A percentile compares a stretch with the other conserved stretches of the same genome.
Conservation (phyloP, 1,140 invertebrate species). For the Steinernema khuongi region DNA sequence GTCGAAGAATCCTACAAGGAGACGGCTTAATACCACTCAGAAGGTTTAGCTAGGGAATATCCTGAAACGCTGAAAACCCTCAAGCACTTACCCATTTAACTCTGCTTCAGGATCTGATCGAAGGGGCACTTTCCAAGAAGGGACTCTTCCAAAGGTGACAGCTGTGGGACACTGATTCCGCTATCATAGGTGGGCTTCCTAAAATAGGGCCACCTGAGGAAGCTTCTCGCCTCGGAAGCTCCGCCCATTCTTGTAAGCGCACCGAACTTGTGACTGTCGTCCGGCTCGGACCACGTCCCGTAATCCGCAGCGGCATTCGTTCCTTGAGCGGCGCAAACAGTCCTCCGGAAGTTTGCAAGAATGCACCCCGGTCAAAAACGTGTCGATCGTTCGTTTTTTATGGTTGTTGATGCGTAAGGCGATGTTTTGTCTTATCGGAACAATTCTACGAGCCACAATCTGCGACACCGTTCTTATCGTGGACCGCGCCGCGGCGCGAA, state of each 20-base stretch:
- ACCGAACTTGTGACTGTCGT: constrained; percentile 3
- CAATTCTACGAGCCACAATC: constrained; percentile 21
- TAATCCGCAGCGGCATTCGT: not conserved
- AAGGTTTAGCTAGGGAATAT: not conserved
- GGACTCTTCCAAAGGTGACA: not conserved
- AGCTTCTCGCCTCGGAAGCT: not conserved
- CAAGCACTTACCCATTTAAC: not conserved
- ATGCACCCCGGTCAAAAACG: not conserved
- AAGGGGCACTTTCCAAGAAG: not conserved
- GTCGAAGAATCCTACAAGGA: no score
- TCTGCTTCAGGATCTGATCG: not conserved
- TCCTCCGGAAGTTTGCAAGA: constrained; percentile 9
- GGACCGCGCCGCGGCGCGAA: not conserved
- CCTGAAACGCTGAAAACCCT: not conserved
- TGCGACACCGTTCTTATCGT: constrained; percentile 6
- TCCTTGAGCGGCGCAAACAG: not conserved
- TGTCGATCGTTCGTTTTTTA: not conserved
- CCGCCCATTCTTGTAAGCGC: constrained; percentile 8
- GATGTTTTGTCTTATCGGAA: not conserved
- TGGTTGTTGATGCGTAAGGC: not conserved
- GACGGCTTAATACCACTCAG: not conserved
- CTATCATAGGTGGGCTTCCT: not conserved
- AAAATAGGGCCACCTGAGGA: not conserved
- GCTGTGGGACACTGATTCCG: constrained; percentile 11
- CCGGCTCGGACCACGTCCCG: not conserved